A percentile compares a stretch with the other conserved stretches of the same genome.
phyloP scores from a whole-genome alignment of 1,140 invertebrate species.

The Orius insidiosus region DNA sequence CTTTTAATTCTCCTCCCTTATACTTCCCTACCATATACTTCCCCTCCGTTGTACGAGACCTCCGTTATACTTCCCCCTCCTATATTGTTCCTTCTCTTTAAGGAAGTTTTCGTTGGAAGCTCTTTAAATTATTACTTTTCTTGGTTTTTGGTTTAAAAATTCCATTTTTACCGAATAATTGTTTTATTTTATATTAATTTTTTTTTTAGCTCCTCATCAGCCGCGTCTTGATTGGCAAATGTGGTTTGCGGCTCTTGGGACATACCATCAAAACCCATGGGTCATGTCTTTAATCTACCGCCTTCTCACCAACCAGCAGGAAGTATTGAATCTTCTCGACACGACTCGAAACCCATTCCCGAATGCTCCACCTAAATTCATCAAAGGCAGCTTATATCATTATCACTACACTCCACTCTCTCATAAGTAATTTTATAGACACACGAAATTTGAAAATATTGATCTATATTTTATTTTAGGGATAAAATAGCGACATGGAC shows the following conservation, averaged over 20 bases:
- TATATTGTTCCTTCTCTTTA: too few species aligned
- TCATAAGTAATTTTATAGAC: constrained; percentile 29
- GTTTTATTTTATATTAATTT: too few species aligned
- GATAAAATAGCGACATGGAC: constrained; percentile 43
- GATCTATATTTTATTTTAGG: constrained; percentile 24
- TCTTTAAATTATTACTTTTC: too few species aligned
- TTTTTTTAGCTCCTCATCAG: constrained; percentile 53
- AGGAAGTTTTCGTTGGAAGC: too few species aligned
- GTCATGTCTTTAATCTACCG: constrained; percentile 54
- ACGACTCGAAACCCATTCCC: constrained; percentile 38
- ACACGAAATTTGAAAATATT: too few species aligned
- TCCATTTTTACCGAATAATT: too few species aligned
- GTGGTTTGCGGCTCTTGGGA: constrained; percentile 64
- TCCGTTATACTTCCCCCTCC: too few species aligned
- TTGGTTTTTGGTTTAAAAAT: too few species aligned
- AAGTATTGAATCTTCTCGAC: constrained; percentile 49
- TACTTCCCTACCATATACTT: too few species aligned
- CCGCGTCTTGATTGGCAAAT: constrained; percentile 75
- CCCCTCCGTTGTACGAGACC: too few species aligned
- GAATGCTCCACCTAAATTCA: constrained; percentile 47
- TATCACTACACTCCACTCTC: constrained; percentile 45
- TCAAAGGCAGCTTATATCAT: constrained; percentile 53
- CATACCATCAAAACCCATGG: constrained; percentile 65
- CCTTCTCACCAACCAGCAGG: constrained; percentile 43
- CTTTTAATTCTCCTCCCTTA: too few species aligned